Evolutionary conservation across 1,140 invertebrate species (phyloP).

Genomic region (Gryllus bimaculatus): DNA sequence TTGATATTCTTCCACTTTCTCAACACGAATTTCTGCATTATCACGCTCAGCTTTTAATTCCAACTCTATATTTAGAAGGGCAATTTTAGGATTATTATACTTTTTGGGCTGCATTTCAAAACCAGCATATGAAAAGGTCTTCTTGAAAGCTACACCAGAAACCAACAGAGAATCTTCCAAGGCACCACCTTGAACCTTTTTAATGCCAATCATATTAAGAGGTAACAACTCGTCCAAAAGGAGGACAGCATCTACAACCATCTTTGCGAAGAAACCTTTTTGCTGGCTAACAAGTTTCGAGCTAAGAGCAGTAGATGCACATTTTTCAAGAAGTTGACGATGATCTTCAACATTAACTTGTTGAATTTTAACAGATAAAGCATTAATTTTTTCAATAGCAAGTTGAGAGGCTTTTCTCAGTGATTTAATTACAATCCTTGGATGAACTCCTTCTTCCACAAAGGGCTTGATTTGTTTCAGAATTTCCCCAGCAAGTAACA

Average conservation of each 20-base stretch:
- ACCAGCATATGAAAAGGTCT: slow-evolving; percentile 99
- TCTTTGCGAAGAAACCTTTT: slow-evolving; percentile 90
- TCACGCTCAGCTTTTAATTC: slow-evolving; percentile 96
- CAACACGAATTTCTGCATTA: slow-evolving; percentile 94
- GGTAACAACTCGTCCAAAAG: slow-evolving; percentile 87
- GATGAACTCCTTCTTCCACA: slow-evolving; percentile 95
- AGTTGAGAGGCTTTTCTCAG: slow-evolving; percentile 72
- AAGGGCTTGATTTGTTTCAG: slow-evolving; percentile 91
- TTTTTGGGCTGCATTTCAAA: slow-evolving; percentile 99
- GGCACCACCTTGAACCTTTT: slow-evolving; percentile 93
- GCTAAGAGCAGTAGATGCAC: slow-evolving; percentile 91
- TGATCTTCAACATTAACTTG: slow-evolving; percentile 48
- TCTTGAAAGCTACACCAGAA: slow-evolving; percentile 96
- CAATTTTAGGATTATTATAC: slow-evolving; percentile 89
- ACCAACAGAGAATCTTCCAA: slow-evolving; percentile 89
- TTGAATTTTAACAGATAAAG: slow-evolving; percentile 73
- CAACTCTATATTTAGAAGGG: slow-evolving; percentile 93
- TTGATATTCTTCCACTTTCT: slow-evolving; percentile 90
- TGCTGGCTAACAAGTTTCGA: slow-evolving; percentile 94
- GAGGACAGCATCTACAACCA: slow-evolving; percentile 96
- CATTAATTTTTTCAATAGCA: slow-evolving; percentile 74
- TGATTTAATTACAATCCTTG: slow-evolving; percentile 81
- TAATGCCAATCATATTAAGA: slow-evolving; percentile 99
- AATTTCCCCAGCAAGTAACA: slow-evolving; percentile 90
- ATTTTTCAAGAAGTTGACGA: slow-evolving; percentile 77